These are phyloP conservation scores for Dyspetes luteomarginatus DNA, from an alignment of 2,888 invertebrate genomes.

Conservation along the genomic window DNA sequence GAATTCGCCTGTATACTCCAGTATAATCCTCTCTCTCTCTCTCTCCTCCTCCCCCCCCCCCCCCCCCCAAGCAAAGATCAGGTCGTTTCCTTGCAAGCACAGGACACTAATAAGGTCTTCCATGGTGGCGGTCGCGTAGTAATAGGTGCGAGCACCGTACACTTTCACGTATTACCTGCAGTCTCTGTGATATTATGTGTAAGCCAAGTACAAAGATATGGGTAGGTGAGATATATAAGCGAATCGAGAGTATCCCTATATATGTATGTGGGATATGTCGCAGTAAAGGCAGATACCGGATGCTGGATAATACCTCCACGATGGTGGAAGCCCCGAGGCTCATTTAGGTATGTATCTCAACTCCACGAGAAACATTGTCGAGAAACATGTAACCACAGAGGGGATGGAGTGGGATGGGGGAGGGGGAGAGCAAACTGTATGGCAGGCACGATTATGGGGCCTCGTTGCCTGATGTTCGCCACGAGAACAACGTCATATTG, in stretches of 20 bases:
- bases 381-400: conserved; percentile 37
- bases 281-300: conserved; percentile 54
- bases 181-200: conserved; percentile 27
- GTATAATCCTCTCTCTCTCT: too few relatives aligned
- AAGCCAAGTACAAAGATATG: background rate
- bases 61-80: conserved; percentile 34
- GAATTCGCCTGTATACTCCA: conserved; percentile 46
- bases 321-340: conserved; percentile 44
- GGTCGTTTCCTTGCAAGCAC: conserved; percentile 43
- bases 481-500: conserved; percentile 69
- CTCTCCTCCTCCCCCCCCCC: too few relatives aligned
- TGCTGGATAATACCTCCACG: conserved; percentile 54
- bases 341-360: conserved; percentile 35
- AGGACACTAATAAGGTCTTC: conserved; percentile 48
- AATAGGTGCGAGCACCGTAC: conserved; percentile 42
- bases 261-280: conserved; percentile 22
- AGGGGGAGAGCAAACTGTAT: conserved; percentile 26
- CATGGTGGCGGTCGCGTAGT: conserved; percentile 28
- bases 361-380: conserved; percentile 48
- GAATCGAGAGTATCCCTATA: background rate
- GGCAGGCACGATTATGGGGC: conserved; percentile 25
- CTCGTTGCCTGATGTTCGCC: conserved; percentile 51
- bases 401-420: background rate
- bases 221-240: conserved; percentile 3
- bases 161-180: conserved; percentile 15